Conservation (phyloP, 2,888 invertebrate genomes). For the Ophion obscuratus region DNA sequence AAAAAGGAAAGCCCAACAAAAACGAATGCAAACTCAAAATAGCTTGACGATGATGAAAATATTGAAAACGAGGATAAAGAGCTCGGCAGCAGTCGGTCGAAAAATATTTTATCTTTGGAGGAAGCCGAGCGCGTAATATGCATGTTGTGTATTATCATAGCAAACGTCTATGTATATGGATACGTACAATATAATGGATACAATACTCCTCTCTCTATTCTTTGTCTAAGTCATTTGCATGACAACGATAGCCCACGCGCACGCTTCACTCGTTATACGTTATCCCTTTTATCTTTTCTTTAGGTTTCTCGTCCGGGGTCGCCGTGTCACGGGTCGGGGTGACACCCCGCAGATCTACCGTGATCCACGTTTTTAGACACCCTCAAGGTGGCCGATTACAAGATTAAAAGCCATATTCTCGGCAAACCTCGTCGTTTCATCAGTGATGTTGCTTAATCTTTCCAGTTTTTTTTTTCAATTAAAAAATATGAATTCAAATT, state of each 20-base stretch:
- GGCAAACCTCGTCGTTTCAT: no score
- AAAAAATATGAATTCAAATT: neutral
- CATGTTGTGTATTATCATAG: constrained; percentile 66
- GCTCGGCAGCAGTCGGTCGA: constrained; percentile 27
- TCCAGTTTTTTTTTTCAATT: neutral
- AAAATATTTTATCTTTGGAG: constrained; percentile 65
- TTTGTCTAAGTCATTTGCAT: constrained; percentile 61
- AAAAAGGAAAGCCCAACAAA: neutral
- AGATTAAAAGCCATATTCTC: neutral
- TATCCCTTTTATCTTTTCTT: constrained; percentile 62
- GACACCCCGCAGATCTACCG: constrained; percentile 68
- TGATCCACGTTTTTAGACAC: constrained; percentile 35
- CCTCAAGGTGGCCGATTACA: constrained; percentile 18
- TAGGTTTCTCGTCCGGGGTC: constrained; percentile 61
- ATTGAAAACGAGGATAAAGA: constrained; percentile 41
- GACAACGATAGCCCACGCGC: constrained; percentile 66
- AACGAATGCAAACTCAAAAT: neutral
- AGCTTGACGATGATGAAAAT: constrained; percentile 44
- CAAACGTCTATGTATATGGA: constrained; percentile 44
- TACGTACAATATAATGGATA: constrained; percentile 42
- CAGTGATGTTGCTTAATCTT: no score
- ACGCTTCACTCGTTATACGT: constrained; percentile 66
- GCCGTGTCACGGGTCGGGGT: constrained; percentile 70
- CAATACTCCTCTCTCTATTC: constrained; percentile 46
- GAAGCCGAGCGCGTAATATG: constrained; percentile 63